phyloP scores from a whole-genome alignment of 2,888 invertebrate genomes.

The Ashinkailepas kermadecensis region DNA sequence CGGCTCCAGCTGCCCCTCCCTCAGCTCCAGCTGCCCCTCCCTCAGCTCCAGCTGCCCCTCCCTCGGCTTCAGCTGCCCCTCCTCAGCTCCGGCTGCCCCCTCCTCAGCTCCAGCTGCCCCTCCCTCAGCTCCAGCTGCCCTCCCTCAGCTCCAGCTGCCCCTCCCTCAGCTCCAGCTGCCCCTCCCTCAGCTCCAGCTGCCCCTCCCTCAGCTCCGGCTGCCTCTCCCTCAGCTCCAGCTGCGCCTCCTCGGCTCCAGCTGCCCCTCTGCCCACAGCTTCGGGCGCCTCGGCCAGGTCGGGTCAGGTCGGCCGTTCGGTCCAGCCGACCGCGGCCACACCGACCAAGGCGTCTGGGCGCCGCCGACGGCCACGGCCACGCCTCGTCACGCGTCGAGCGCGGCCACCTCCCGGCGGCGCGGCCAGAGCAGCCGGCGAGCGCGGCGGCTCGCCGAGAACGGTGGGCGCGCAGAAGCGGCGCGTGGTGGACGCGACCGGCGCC shows the following conservation, averaged over 20 bases:
- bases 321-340: background rate
- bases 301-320: no score
- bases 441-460: background rate
- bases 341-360: background rate
- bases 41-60: background rate
- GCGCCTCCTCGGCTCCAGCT: no score
- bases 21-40: background rate
- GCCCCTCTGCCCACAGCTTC: no score
- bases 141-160: background rate
- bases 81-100: background rate
- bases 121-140: background rate
- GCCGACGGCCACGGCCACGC: background rate
- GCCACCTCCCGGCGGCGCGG: background rate
- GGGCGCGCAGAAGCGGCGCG: background rate
- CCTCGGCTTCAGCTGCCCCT: no score
- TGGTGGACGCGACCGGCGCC: background rate
- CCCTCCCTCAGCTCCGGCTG: no score
- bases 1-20: no score
- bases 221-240: no score
- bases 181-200: background rate
- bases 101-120: background rate
- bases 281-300: no score
- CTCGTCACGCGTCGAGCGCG: background rate
- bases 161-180: background rate
- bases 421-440: background rate